phyloP scores from a whole-genome alignment of 2,888 invertebrate genomes.

The Sarcophaga caerulescens region DNA sequence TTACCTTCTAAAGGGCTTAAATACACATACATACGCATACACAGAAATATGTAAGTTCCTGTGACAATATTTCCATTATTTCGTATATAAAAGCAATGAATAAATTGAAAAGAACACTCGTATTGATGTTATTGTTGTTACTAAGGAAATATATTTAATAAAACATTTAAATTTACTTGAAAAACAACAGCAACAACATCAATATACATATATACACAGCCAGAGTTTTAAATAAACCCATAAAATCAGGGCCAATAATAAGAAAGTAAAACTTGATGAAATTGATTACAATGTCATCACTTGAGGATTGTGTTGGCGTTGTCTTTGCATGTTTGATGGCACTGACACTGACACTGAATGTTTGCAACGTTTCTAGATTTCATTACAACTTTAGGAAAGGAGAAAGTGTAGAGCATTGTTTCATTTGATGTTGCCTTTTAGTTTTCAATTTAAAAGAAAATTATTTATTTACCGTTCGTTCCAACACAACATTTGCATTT shows the following conservation, averaged over 20 bases:
- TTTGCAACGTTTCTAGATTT: neutral
- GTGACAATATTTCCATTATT: slow-evolving; percentile 41
- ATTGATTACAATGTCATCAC: slow-evolving; percentile 10
- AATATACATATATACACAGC: neutral
- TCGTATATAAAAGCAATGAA: neutral
- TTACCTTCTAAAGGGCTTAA: neutral
- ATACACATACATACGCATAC: neutral
- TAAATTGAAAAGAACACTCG: neutral
- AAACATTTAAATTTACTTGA: slow-evolving; percentile 31
- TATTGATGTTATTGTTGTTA: no score
- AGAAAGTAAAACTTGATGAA: neutral
- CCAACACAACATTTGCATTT: neutral
- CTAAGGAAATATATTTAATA: slow-evolving; percentile 17
- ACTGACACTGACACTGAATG: neutral
- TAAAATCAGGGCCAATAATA: neutral
- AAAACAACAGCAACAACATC: slow-evolving; percentile 6
- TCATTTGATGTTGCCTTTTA: slow-evolving; percentile 42
- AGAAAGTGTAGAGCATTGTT: slow-evolving; percentile 42
- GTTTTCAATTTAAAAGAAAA: neutral
- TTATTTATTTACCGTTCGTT: neutral
- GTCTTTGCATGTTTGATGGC: neutral
- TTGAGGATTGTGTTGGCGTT: neutral
- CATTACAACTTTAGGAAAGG: slow-evolving; percentile 36
- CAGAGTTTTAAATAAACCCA: neutral
- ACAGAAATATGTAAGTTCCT: slow-evolving; percentile 35